Conservation (phyloP, 2,113 vertebrate genomes). For the Okapia johnstoni region DNA sequence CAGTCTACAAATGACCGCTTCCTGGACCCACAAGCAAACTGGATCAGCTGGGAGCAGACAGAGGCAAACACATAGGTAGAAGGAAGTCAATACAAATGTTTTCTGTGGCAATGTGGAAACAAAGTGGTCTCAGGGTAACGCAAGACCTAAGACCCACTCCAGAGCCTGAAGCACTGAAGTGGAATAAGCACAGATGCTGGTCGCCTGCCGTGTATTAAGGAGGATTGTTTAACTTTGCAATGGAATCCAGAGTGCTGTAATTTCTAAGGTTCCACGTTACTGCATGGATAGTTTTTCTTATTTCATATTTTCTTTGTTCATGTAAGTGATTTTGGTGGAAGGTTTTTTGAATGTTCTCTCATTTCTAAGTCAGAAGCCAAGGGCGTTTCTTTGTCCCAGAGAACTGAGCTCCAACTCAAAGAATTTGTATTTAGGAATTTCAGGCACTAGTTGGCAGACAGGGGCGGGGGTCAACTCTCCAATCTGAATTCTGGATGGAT, state of each 20-base stretch:
- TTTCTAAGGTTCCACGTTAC: not conserved
- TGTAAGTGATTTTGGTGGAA: not conserved
- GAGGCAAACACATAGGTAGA: not conserved
- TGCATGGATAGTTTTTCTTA: not conserved
- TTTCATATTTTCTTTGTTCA: conserved; percentile 7
- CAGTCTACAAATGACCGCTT: not conserved
- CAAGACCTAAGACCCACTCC: not conserved
- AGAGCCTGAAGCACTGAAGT: not conserved
- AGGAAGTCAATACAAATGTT: not conserved
- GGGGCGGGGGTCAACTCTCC: not conserved
- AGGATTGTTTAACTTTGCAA: not conserved
- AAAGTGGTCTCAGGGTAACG: not conserved
- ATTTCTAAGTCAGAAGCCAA: not conserved
- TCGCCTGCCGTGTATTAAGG: not conserved
- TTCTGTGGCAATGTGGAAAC: not conserved
- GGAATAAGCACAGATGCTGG: not conserved
- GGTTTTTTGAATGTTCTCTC: not conserved
- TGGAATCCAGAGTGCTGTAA: not conserved
- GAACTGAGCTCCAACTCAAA: not conserved
- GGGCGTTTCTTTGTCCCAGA: not conserved
- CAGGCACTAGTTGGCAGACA: not conserved
- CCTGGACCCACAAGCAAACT: not conserved
- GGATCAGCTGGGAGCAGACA: not conserved
- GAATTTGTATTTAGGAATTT: conserved; percentile 8
- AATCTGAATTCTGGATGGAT: not conserved